Evolutionary conservation across 2,888 invertebrate species (phyloP).

Genomic region (Parnassius orleans): DNA sequence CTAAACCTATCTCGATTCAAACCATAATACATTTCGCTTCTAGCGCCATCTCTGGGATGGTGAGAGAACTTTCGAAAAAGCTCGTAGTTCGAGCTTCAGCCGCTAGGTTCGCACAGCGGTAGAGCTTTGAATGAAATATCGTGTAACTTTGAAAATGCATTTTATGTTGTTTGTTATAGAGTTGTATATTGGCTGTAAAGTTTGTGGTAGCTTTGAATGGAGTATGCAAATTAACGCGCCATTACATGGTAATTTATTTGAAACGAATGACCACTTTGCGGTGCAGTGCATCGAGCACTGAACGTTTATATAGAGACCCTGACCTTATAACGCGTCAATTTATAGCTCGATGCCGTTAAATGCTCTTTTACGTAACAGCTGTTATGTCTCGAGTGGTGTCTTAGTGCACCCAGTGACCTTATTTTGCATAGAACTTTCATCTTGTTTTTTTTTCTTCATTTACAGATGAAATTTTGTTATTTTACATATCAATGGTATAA

Average conservation of each 20-base stretch:
- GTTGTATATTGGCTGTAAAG: slow-evolving; percentile 48
- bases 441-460: slow-evolving; percentile 31
- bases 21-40: slow-evolving; percentile 39
- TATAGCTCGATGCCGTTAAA: slow-evolving; percentile 73
- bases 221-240: slow-evolving; percentile 79
- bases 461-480: slow-evolving; percentile 29
- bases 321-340: slow-evolving; percentile 80
- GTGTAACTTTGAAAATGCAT: slow-evolving; percentile 38
- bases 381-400: slow-evolving; percentile 62
- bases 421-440: slow-evolving; percentile 68
- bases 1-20: slow-evolving; percentile 33
- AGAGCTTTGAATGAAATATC: slow-evolving; percentile 72
- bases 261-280: slow-evolving; percentile 81
- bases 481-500: too few relatives aligned
- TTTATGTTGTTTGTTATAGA: slow-evolving; percentile 41
- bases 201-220: slow-evolving; percentile 48
- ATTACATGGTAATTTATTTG: slow-evolving; percentile 82
- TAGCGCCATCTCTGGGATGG: slow-evolving; percentile 71
- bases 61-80: slow-evolving; percentile 59
- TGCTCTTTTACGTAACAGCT: slow-evolving; percentile 76
- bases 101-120: slow-evolving; percentile 51
- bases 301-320: slow-evolving; percentile 77
- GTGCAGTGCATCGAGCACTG: slow-evolving; percentile 75
- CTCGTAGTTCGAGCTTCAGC: slow-evolving; percentile 58
- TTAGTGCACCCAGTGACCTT: slow-evolving; percentile 60